Evolutionary conservation across 2,888 invertebrate species (phyloP).

Genomic region (Tetragnatha montana): DNA sequence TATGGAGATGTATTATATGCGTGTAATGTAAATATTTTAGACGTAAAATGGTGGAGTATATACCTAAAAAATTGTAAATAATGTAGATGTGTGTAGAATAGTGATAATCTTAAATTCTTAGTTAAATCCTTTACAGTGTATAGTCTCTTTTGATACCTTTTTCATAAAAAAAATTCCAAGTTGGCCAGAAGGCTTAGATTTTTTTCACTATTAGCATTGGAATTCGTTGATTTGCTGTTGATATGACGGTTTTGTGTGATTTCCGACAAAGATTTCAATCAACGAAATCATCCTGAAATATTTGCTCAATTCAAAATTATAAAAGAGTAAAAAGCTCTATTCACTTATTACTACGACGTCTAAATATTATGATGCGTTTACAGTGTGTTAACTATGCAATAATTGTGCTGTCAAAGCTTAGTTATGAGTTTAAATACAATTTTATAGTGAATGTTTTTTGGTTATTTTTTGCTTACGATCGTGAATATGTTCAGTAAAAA

Average conservation of each 20-base stretch:
- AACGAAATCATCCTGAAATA: conserved; percentile 63
- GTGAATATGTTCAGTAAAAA: conserved; percentile 8
- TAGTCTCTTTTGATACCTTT: background rate
- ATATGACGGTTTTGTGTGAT: conserved; percentile 50
- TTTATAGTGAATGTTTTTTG: background rate
- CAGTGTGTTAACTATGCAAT: conserved; percentile 47
- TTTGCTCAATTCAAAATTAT: conserved; percentile 61
- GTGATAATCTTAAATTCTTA: conserved; percentile 4
- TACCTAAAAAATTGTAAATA: background rate
- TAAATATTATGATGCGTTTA: conserved; percentile 38
- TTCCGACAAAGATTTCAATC: conserved; percentile 44
- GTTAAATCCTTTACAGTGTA: background rate
- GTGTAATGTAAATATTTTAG: background rate
- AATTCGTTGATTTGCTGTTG: conserved; percentile 43
- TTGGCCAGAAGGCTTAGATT: conserved; percentile 35
- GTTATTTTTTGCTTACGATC: conserved; percentile 4
- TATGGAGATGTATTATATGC: conserved; percentile 2
- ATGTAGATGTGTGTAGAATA: conserved; percentile 13
- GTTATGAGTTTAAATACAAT: conserved; percentile 6
- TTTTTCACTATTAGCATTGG: conserved; percentile 40
- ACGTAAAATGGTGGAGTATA: background rate
- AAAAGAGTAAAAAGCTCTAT: conserved; percentile 55
- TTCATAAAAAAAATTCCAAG: background rate
- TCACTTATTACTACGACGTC: conserved; percentile 36
- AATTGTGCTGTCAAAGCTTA: conserved; percentile 39